These are phyloP conservation scores for Alosa sapidissima DNA, from an alignment of 2,797 vertebrate species.

Conservation along the genomic window DNA sequence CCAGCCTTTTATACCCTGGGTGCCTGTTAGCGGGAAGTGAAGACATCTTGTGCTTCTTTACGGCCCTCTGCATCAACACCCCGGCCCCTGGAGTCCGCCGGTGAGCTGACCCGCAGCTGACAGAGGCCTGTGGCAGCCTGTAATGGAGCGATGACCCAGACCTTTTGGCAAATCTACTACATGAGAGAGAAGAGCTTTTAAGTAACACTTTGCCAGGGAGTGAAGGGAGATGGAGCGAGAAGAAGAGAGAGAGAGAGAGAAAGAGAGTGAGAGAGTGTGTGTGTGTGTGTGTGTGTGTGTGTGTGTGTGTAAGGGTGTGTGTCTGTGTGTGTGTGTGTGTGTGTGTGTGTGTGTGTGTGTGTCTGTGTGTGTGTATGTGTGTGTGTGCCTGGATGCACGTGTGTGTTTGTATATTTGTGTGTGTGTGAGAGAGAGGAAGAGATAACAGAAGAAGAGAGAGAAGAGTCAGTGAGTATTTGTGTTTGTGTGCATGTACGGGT, in stretches of 20 bases:
- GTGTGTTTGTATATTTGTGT: not conserved
- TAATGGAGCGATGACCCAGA: slow-evolving; percentile 57
- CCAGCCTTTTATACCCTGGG: slow-evolving; percentile 71
- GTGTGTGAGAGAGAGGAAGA: too few relatives aligned
- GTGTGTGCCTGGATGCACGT: not conserved
- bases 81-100: slow-evolving; percentile 72
- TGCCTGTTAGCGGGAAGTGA: slow-evolving; percentile 70
- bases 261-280: not conserved
- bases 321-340: not conserved
- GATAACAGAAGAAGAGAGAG: too few relatives aligned
- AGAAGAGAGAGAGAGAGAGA: not conserved
- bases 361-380: not conserved
- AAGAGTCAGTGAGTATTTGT: not conserved
- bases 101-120: slow-evolving; percentile 68
- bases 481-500: not conserved
- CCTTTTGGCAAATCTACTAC: slow-evolving; percentile 53
- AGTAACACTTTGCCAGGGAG: slow-evolving; percentile 57
- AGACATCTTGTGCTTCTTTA: slow-evolving; percentile 78
- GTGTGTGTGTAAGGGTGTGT: not conserved
- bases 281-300: not conserved
- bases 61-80: slow-evolving; percentile 77
- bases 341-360: not conserved
- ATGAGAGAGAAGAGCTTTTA: slow-evolving; percentile 52
- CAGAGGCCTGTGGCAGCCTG: slow-evolving; percentile 59
- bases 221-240: slow-evolving; percentile 46